Conservation (phyloP, 92 coral and sea anemone genomes). For the Parazoanthus darwini region DNA sequence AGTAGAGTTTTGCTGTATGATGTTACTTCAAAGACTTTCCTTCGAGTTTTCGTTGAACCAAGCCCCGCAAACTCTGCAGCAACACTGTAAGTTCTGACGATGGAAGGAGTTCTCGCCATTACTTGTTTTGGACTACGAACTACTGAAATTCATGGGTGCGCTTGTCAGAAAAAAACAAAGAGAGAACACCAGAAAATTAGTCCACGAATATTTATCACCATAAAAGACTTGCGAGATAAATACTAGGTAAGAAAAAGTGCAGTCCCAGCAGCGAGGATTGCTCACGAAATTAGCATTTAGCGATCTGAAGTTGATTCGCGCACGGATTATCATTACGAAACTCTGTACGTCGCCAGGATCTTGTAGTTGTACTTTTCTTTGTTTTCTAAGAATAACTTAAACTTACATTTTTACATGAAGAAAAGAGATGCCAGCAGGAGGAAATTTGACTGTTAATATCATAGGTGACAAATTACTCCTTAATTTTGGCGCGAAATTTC, state of each 20-base stretch:
- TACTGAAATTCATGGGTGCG: constrained; percentile 1
- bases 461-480: too few relatives aligned
- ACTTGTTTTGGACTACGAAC: background rate
- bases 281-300: constrained; percentile 9
- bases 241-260: background rate
- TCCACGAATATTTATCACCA: constrained; percentile 2
- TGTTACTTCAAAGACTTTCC: background rate
- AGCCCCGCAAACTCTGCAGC: constrained; percentile 1
- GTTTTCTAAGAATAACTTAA: background rate
- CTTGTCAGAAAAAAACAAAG: constrained; percentile 2
- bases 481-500: too few relatives aligned
- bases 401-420: constrained; percentile 12
- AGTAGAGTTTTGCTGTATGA: constrained; percentile 13
- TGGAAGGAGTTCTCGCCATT: constrained; percentile 10
- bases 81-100: constrained; percentile 3
- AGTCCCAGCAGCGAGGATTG: constrained; percentile 12
- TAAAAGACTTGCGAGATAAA: background rate
- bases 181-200: constrained; percentile 17
- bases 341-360: constrained; percentile 1
- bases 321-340: background rate
- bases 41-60: constrained; percentile 5
- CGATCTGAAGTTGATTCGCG: background rate
- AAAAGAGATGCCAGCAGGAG: background rate
- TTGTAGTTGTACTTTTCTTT: constrained; percentile 1
- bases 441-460: background rate